Evolutionary conservation across 2,113 vertebrate genomes (phyloP).

Genomic region (Tiliqua scincoides): DNA sequence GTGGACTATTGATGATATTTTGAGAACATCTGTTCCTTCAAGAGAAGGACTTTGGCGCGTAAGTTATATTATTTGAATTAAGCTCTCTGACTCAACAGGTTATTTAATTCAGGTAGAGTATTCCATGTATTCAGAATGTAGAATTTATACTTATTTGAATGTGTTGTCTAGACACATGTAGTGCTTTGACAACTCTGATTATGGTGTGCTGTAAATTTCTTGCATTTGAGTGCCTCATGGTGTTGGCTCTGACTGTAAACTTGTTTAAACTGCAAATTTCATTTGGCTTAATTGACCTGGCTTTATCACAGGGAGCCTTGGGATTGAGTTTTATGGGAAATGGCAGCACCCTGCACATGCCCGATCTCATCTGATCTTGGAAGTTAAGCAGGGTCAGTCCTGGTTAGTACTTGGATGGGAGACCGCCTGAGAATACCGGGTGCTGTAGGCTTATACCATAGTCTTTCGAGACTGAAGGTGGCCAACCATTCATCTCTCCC

Average conservation of each 20-base stretch:
- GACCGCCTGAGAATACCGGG: too few relatives aligned
- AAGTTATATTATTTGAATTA: slow-evolving; percentile 23
- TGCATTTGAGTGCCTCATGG: neutral
- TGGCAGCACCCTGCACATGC: too few relatives aligned
- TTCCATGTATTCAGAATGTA: neutral
- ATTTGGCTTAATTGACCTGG: neutral
- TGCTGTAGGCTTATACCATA: too few relatives aligned
- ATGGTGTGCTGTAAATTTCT: neutral
- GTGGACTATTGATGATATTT: slow-evolving; percentile 88
- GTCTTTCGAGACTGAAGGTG: too few relatives aligned
- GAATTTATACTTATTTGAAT: neutral
- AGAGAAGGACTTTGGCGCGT: slow-evolving; percentile 86
- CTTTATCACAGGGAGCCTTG: neutral
- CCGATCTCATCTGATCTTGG: too few relatives aligned
- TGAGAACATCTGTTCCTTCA: slow-evolving; percentile 79
- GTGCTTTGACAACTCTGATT: neutral
- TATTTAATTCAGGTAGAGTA: neutral
- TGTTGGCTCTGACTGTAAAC: neutral
- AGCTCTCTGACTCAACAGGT: neutral
- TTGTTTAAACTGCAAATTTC: neutral
- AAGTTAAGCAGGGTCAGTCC: too few relatives aligned
- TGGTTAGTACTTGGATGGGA: too few relatives aligned
- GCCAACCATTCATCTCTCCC: too few relatives aligned
- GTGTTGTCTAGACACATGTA: neutral
- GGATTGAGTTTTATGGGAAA: neutral